Evolutionary conservation across 2,797 vertebrate genomes (phyloP), one percentile per base, ranked within the genome.

Genomic region (Pygocentrus nattereri): DNA sequence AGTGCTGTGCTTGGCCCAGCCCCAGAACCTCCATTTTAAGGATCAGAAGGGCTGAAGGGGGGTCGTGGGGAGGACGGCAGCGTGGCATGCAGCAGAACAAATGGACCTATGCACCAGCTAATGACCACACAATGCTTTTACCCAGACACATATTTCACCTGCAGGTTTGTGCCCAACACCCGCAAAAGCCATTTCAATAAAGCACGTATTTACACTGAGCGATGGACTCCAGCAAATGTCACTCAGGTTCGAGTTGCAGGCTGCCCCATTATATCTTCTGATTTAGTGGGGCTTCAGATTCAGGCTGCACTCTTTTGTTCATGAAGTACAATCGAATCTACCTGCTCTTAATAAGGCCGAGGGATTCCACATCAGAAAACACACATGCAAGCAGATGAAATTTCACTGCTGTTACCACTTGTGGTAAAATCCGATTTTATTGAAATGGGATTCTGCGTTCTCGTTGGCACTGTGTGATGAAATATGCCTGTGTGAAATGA

Each of bases 41-140:
- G 72, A 86, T 86, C 81, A 87, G 61, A 78, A 78, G 59, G 54
- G 76, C 72, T 70, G 54, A 79, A 76, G 31, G 71, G 72, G 73
- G 52, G 64, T 69, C 38, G 82, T 71, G 69, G 77, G 69, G 41
- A 81, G 62, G 62, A 78, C 30, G 16, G 49, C 69, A 25, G 59
- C 67, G 58, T 76, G 71, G 76, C 80, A 84, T 52, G 54, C 71
- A 54, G 78, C 27, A 82, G 56, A 84, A 89, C 79, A 83, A 88
- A 86, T 88, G 85, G 80, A 47, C 75, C 69, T 61, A 19, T 71
- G 80, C 75, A 67, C 61, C 62, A 73, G 85, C 81, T 85, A 87
- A 88, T 86, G 87, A 87, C 85, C 72, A 64, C 74, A 68, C 80
- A 74, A 85, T 80, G 87, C 87, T 88, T 87, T 89, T 87, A 88